Base-by-base conservation (phyloP, 2,113 vertebrate species). In the Panthera leo region DNA sequence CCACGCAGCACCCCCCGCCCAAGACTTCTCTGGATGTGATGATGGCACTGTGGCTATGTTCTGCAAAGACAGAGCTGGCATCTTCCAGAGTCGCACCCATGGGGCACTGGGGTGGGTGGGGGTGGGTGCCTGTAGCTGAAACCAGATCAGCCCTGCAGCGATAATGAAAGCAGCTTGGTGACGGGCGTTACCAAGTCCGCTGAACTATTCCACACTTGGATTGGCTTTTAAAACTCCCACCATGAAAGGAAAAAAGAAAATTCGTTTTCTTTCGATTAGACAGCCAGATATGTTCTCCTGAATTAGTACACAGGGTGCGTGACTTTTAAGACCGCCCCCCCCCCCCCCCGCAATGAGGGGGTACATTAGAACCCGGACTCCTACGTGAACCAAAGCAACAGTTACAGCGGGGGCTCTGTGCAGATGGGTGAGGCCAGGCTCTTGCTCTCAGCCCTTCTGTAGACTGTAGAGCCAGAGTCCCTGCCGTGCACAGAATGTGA, bases 321-420 rank as follows among this genome's bases (percentile, higher is more conserved):
- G 53, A 67, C 31, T 93, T 83, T 71, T 21, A 78, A 70, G n/a
- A 58, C n/a, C 27, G 45, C 3, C 25, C 23, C n/a, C 12, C n/a
- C n/a, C n/a, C n/a, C n/a, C n/a, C n/a, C n/a, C 53, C 53, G 15
- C 53, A 15, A 27, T 4, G 18, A 42, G 27, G 55, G 8, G 21
- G 25, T 42, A 75, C 55, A 76, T 7, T 19, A 34, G 70, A 27
- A 16, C 9, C 4, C 4, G 13, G 78, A 63, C 14, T 21, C n/a
- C 27, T 42, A 3, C 1, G 9, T 67, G 51, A 68, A 31, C 5
- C n/a, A 27, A 53, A 85, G 25, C 61, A 21, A 10, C 5, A 4
- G 16, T 31, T 18, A 2, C 2, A 0, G 51, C 0, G 29, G 53
- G 53, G 0, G 0, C 48, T 51, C 42, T 1, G 45, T 5, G 31